Percentiles rank a stretch among this genome's conserved stretches.
Evolutionary conservation across 2,113 vertebrate species (phyloP).

Genomic region (Gobio gobio): DNA sequence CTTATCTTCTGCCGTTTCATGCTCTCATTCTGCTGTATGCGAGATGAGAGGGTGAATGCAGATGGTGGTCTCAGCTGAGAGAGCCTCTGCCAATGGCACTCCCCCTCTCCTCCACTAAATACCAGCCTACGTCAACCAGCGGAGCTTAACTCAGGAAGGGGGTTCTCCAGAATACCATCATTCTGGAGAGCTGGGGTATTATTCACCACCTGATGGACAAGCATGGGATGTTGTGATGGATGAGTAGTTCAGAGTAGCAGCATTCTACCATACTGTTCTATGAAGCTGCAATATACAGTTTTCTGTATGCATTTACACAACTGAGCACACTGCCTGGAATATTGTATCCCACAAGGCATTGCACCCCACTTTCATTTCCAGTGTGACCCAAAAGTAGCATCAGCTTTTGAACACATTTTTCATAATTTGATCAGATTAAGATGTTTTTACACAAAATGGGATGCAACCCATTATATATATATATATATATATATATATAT

Average conservation of each 20-base stretch:
- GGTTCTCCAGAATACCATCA: conserved; percentile 41
- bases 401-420: background rate
- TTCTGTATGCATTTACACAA: background rate
- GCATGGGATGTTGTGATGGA: conserved; percentile 15
- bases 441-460: too few relatives aligned
- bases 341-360: background rate
- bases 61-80: conserved; percentile 58
- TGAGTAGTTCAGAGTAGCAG: background rate
- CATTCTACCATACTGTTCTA: background rate
- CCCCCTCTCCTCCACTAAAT: conserved; percentile 52
- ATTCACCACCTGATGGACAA: conserved; percentile 20
- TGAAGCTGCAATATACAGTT: background rate
- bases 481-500: too few relatives aligned
- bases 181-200: conserved; percentile 25
- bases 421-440: too few relatives aligned
- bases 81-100: conserved; percentile 48
- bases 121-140: conserved; percentile 50
- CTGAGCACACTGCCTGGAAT: background rate
- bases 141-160: conserved; percentile 47
- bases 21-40: background rate
- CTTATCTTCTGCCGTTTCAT: background rate
- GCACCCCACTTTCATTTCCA: background rate
- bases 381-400: background rate
- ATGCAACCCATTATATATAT: too few relatives aligned
- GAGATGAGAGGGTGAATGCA: conserved; percentile 42